Base-by-base conservation (phyloP, 2,797 vertebrate genomes). In the Parambassis ranga region DNA sequence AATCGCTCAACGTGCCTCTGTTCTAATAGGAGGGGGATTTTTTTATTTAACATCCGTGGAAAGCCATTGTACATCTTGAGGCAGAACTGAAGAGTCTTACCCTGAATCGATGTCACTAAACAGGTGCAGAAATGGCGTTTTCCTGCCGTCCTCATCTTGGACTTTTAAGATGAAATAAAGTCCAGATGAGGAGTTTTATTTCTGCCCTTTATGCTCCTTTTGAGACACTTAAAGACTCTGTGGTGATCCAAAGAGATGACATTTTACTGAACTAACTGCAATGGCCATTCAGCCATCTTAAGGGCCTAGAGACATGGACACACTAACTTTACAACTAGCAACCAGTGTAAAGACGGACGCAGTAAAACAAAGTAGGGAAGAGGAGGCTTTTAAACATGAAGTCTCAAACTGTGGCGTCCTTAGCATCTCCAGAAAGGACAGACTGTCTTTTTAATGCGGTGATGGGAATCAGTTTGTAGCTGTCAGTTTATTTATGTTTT, bases 51-150 rank as follows among this genome's bases (percentile, higher is more conserved):
- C 46, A 69, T 32, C 52, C 75, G 62, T 73, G 85, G 81, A 79
- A 72, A 87, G 61, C 79, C 83, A 51, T 79, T 74, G 83, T 83
- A 77, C 61, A 65, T 62, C 49, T 57, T 60, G 56, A 80, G 66
- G 73, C 81, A 77, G 33, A 84, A 71, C 64, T 72, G 77, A 83
- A 57, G 46, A 78, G 71, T 76, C 46, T 67, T 75, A 52, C 52
- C 58, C 23, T 24, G 66, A 64, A 74, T 75, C 73, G 67, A 86
- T 82, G 72, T 59, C 77, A 86, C 77, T 61, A 63, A 72, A 88
- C 91, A 92, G 93, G 91, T 93, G 91, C 91, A 90, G 90, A 87
- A 82, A 92, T 90, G 85, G 90, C 90, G 67, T 78, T 78, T 80
- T 58, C 46, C 69, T 36, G 47, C 24, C 57, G 41, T 60, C 39